Evolutionary conservation across 2,888 invertebrate genomes (phyloP).

Genomic region (Drosophila borealis): DNA sequence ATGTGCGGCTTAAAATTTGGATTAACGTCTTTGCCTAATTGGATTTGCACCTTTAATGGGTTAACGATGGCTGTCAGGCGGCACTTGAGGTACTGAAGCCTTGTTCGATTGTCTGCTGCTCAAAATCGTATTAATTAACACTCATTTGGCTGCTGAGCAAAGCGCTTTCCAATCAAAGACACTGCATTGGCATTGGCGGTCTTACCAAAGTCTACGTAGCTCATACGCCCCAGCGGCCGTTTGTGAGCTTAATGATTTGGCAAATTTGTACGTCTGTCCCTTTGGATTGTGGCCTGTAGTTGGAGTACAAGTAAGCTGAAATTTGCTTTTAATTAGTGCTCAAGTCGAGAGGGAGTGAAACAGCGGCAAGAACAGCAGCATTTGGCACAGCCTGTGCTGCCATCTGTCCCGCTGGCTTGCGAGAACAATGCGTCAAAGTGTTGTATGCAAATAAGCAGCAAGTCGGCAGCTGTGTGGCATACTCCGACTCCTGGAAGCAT

Average conservation of each 20-base stretch:
- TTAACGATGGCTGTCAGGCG: conserved; percentile 60
- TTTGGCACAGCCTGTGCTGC: conserved; percentile 45
- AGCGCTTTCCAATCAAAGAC: conserved; percentile 49
- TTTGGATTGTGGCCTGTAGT: background rate
- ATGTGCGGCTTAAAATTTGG: conserved; percentile 34
- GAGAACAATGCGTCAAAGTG: conserved; percentile 70
- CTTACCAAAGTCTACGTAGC: conserved; percentile 20
- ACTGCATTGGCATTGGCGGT: conserved; percentile 8
- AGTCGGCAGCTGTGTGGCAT: conserved; percentile 6
- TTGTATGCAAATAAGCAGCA: conserved; percentile 64
- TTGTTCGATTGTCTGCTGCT: conserved; percentile 58
- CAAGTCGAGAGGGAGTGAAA: conserved; percentile 22
- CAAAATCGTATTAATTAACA: conserved; percentile 73
- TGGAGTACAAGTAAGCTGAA: conserved; percentile 52
- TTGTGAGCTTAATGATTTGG: conserved; percentile 62
- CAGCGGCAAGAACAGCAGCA: conserved; percentile 13
- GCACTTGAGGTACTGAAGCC: conserved; percentile 1
- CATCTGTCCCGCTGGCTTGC: conserved; percentile 34
- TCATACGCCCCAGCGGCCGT: conserved; percentile 46
- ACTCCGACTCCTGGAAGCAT: background rate
- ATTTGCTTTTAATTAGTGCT: conserved; percentile 73
- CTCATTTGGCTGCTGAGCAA: conserved; percentile 56
- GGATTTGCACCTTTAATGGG: conserved; percentile 69
- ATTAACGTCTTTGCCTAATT: conserved; percentile 54
- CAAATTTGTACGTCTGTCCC: conserved; percentile 52